Percentiles rank a stretch among this genome's conserved stretches.
These are phyloP conservation scores for Nyctibius grandis DNA, from an alignment of 2,797 vertebrate species.

Conservation along the genomic window DNA sequence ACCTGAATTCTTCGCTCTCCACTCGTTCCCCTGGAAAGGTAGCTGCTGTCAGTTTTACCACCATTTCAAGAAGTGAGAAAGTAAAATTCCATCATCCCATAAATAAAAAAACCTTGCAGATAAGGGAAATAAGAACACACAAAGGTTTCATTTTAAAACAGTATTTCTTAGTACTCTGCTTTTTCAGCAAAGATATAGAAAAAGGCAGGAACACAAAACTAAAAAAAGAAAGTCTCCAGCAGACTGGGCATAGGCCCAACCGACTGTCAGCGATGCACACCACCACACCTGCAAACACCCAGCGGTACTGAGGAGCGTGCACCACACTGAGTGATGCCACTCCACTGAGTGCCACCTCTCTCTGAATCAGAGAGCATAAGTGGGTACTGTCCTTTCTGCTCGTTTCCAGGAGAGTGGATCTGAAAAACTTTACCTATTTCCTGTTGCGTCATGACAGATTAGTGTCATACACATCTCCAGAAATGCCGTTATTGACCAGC, in stretches of 20 bases:
- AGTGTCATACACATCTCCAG: neutral
- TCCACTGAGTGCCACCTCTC: neutral
- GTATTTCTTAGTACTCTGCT: neutral
- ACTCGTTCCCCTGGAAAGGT: neutral
- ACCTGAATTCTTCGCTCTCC: neutral
- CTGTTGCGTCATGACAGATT: neutral
- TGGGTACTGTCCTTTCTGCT: too few species aligned
- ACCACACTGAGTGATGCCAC: neutral
- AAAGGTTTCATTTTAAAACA: neutral
- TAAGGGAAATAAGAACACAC: neutral
- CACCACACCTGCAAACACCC: neutral
- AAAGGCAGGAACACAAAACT: neutral
- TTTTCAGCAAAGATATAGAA: neutral
- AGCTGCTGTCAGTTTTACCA: neutral
- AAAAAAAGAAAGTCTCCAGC: neutral
- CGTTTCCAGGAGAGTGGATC: too few species aligned
- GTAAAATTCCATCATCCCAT: neutral
- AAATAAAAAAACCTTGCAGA: neutral
- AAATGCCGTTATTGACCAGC: accelerated
- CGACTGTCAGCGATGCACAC: accelerated
- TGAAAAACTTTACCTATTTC: neutral
- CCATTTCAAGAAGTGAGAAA: neutral
- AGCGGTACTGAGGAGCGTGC: accelerated
- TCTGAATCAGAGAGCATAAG: neutral
- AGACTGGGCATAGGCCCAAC: neutral